Evolutionary conservation across 2,113 vertebrate species (phyloP).

Genomic region (Sapajus apella): DNA sequence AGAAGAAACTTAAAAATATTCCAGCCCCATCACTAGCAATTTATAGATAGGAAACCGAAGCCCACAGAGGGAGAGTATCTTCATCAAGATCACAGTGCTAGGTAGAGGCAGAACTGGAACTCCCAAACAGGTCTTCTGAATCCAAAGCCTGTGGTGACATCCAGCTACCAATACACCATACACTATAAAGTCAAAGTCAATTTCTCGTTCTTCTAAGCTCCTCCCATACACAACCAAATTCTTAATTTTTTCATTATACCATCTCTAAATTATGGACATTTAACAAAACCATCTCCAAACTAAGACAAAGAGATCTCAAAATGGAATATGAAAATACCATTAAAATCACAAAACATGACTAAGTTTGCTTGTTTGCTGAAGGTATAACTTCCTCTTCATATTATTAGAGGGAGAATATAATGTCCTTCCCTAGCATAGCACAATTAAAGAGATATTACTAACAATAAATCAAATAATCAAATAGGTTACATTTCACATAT

Average conservation of each 20-base stretch:
- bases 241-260: slow-evolving; percentile 10
- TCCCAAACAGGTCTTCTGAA: background rate
- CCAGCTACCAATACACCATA: background rate
- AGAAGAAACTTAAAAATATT: slow-evolving; percentile 39
- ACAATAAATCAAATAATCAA: background rate
- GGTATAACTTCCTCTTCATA: background rate
- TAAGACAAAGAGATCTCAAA: background rate
- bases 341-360: background rate
- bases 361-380: background rate
- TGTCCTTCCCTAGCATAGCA: background rate
- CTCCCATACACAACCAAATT: slow-evolving; percentile 3
- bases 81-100: background rate
- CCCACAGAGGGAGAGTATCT: background rate
- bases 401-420: background rate
- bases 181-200: background rate
- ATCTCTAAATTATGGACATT: slow-evolving; percentile 5
- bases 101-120: background rate
- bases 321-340: background rate
- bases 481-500: background rate
- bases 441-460: background rate
- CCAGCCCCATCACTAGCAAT: background rate
- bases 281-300: background rate
- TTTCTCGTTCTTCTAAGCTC: background rate
- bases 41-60: background rate
- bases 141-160: background rate